Evolutionary conservation across 1,140 invertebrate genomes (phyloP).

Genomic region (Rhagoletis pomonella): DNA sequence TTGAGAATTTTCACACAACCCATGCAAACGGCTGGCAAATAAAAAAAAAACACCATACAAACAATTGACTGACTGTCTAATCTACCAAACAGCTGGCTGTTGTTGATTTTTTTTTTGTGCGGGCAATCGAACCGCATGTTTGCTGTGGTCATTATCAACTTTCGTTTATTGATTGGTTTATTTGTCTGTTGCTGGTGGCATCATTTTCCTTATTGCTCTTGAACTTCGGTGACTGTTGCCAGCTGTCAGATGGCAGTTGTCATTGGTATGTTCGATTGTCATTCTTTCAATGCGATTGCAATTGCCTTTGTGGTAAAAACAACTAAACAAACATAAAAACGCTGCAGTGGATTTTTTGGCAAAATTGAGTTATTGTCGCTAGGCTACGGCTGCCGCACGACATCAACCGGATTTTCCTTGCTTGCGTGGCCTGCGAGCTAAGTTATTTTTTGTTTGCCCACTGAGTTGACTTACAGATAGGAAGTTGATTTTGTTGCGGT

Average conservation of each 20-base stretch:
- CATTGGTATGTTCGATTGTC: background rate
- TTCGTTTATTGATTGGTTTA: background rate
- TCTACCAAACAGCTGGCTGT: background rate
- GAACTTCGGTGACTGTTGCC: conserved; percentile 21
- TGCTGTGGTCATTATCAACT: conserved; percentile 16
- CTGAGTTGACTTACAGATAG: background rate
- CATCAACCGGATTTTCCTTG: background rate
- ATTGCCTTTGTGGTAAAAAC: background rate
- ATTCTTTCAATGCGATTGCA: background rate
- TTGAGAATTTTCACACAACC: background rate
- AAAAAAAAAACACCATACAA: background rate
- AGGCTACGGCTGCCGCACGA: background rate
- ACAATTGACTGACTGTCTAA: too few relatives aligned
- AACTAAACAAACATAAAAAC: background rate
- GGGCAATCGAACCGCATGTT: background rate
- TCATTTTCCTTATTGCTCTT: background rate
- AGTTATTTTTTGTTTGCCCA: background rate
- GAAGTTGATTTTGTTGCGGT: conserved; percentile 7
- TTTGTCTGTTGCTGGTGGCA: background rate
- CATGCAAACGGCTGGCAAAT: background rate
- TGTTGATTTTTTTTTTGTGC: background rate
- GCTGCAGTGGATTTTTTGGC: background rate
- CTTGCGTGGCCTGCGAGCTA: background rate
- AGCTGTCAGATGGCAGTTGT: conserved; percentile 1
- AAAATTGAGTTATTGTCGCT: conserved; percentile 3